Conservation (phyloP, 1,140 invertebrate genomes). For the Orchestia grillus region DNA sequence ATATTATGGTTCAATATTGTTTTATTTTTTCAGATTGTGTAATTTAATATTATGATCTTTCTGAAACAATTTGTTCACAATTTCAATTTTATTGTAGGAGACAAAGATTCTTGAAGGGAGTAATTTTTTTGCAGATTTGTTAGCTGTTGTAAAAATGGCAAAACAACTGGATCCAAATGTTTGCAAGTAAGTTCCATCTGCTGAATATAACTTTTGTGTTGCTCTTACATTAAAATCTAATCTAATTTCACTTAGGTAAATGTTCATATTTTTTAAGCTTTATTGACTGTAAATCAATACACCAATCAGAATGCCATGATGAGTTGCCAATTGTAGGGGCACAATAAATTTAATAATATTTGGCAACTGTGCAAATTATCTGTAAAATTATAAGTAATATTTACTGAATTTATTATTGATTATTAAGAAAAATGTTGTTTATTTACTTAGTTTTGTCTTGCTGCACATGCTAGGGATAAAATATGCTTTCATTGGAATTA, state of each 20-base stretch:
- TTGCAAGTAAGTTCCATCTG: slow-evolving; percentile 11
- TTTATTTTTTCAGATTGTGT: too few species aligned
- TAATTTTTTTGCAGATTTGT: background rate
- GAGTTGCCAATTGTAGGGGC: background rate
- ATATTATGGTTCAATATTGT: too few species aligned
- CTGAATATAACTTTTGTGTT: background rate
- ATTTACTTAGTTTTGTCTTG: too few species aligned
- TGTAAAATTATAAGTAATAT: background rate
- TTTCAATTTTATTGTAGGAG: too few species aligned
- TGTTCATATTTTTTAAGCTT: background rate
- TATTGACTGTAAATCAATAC: background rate
- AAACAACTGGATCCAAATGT: background rate
- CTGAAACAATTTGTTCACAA: too few species aligned
- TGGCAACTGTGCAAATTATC: background rate
- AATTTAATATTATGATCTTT: too few species aligned
- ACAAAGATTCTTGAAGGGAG: background rate
- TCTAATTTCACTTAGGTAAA: background rate
- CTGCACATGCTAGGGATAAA: too few species aligned
- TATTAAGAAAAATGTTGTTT: too few species aligned
- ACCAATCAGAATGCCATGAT: background rate
- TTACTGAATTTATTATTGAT: too few species aligned
- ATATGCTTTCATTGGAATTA: too few species aligned
- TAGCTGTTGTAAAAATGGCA: background rate
- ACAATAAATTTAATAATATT: background rate
- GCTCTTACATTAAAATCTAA: background rate